phyloP scores from a whole-genome alignment of 2,113 vertebrate genomes.

The Carettochelys insculpta region DNA sequence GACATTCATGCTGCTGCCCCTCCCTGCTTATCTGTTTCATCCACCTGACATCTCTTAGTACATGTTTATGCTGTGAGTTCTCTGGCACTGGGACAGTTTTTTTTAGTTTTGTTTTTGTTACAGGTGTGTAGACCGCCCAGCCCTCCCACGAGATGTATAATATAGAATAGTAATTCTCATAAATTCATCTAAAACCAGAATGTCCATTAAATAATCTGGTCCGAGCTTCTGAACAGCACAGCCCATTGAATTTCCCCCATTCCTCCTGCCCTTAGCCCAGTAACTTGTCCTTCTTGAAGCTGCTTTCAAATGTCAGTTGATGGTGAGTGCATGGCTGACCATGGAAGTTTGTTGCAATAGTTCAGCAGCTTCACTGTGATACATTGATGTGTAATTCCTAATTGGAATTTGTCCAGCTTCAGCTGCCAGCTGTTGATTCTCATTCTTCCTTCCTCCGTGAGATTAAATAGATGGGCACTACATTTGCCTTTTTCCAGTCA shows the following conservation, averaged over 20 bases:
- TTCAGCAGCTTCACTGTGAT: background rate
- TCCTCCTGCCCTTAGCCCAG: background rate
- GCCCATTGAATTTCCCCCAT: background rate
- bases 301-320: background rate
- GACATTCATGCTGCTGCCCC: background rate
- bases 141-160: no score
- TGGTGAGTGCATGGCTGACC: background rate
- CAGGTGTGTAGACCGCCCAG: background rate
- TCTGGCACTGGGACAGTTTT: background rate
- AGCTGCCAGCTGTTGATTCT: background rate
- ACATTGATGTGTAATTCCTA: background rate
- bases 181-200: background rate
- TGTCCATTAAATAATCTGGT: background rate
- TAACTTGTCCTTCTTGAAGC: background rate
- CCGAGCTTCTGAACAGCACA: background rate
- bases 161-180: background rate
- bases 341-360: background rate
- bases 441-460: background rate
- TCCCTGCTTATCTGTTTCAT: rapidly evolving
- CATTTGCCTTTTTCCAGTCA: background rate
- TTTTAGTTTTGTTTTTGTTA: background rate
- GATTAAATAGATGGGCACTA: background rate
- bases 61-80: background rate
- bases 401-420: background rate
- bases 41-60: rapidly evolving